phyloP scores from a whole-genome alignment of 2,797 vertebrate species.

The Acanthiza pusilla region DNA sequence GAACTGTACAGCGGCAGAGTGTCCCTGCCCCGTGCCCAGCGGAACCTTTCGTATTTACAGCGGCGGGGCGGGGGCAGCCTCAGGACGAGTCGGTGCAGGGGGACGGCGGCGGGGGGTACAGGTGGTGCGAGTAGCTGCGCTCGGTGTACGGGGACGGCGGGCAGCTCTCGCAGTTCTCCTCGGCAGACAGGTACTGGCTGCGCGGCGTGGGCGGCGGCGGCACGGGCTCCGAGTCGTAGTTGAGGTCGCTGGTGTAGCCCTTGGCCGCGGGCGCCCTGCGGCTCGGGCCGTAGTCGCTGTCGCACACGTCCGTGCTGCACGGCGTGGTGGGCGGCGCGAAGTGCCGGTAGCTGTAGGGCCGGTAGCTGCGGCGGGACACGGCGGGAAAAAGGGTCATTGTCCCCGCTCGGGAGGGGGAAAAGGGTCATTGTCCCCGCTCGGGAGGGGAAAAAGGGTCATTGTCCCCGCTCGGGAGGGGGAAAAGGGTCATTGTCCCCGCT shows the following conservation, averaged over 20 bases:
- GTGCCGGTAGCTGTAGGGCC: conserved; percentile 93
- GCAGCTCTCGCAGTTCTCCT: conserved; percentile 98
- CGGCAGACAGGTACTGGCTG: conserved; percentile 95
- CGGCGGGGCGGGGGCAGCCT: conserved; percentile 53
- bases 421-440: no score
- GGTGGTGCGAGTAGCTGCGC: conserved; percentile 94
- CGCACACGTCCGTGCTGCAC: conserved; percentile 95
- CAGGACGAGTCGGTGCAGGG: conserved; percentile 98
- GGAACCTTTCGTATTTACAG: conserved; percentile 78
- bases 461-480: no score
- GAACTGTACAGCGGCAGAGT: conserved; percentile 74
- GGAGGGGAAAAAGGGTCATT: no score
- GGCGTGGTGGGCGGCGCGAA: conserved; percentile 96
- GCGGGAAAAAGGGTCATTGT: no score
- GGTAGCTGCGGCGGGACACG: conserved; percentile 75
- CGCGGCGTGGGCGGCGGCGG: conserved; percentile 93
- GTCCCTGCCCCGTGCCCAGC: conserved; percentile 77
- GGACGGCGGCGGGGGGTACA: conserved; percentile 94
- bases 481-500: no score
- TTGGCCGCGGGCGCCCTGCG: conserved; percentile 81
- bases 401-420: no score
- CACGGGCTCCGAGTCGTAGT: conserved; percentile 96
- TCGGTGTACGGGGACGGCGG: conserved; percentile 94
- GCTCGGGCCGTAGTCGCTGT: conserved; percentile 95
- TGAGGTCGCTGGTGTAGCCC: conserved; percentile 93